Percentiles rank a stretch among this genome's conserved stretches.
Evolutionary conservation across 2,888 invertebrate species (phyloP).

Genomic region (Eupithecia subumbrata): DNA sequence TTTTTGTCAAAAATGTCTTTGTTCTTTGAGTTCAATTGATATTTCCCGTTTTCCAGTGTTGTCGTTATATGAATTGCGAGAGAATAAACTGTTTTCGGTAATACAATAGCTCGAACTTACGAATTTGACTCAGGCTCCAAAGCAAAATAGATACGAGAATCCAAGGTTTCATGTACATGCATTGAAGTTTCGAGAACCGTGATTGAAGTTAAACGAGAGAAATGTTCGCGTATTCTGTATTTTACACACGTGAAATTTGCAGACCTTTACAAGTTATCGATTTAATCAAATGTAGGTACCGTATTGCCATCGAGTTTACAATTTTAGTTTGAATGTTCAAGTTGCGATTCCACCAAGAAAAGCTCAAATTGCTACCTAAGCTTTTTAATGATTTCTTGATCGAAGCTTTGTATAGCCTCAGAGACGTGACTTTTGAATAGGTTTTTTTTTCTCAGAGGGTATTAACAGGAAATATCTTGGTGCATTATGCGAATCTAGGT

Average conservation of each 20-base stretch:
- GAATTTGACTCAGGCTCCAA: background rate
- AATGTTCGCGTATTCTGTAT: background rate
- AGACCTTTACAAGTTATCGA: background rate
- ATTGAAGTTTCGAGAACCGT: background rate
- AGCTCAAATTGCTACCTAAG: background rate
- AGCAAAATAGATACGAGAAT: background rate
- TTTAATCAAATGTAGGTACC: background rate
- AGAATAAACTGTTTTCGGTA: background rate
- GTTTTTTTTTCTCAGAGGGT: background rate
- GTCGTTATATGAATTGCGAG: background rate
- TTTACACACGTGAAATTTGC: background rate
- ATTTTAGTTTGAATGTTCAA: background rate
- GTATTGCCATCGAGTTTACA: background rate
- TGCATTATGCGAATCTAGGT: constrained; percentile 44
- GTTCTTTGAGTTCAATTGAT: background rate
- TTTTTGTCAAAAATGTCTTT: background rate
- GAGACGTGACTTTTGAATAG: background rate
- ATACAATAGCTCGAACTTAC: background rate
- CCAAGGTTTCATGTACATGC: background rate
- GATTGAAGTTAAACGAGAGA: background rate
- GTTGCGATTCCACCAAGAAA: background rate
- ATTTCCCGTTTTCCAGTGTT: background rate
- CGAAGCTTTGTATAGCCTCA: background rate
- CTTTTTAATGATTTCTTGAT: background rate
- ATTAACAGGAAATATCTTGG: background rate